Conservation (phyloP, 2,888 invertebrate genomes). For the Pediacus dermestoides region DNA sequence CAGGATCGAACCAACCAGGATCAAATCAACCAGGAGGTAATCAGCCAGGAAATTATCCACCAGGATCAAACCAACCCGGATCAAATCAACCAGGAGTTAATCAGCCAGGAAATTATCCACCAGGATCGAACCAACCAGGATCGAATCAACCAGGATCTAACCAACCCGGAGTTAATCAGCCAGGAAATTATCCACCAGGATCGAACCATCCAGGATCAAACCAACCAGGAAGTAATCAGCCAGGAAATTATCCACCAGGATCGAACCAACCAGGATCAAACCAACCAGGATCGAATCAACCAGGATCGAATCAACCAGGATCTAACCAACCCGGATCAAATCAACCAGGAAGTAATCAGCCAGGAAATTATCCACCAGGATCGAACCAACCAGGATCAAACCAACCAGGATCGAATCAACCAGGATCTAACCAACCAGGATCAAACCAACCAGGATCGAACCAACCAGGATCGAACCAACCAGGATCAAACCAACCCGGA, state of each 20-base stretch:
- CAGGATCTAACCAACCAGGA: slow-evolving; percentile 5
- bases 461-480: slow-evolving; percentile 38
- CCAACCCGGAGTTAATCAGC: slow-evolving; percentile 25
- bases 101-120: slow-evolving; percentile 28
- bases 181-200: slow-evolving; percentile 54
- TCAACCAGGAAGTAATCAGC: slow-evolving; percentile 14
- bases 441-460: slow-evolving; percentile 48
- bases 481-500: neutral
- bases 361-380: slow-evolving; percentile 6
- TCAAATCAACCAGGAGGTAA: slow-evolving; percentile 12
- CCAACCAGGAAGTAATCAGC: slow-evolving; percentile 45
- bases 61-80: slow-evolving; percentile 61
- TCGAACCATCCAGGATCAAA: slow-evolving; percentile 46
- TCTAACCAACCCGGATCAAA: slow-evolving; percentile 15
- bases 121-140: slow-evolving; percentile 51
- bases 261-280: slow-evolving; percentile 49
- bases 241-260: slow-evolving; percentile 62
- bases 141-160: slow-evolving; percentile 50
- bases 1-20: slow-evolving; percentile 16
- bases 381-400: slow-evolving; percentile 12
- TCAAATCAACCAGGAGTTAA: slow-evolving; percentile 42
- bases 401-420: slow-evolving; percentile 13
- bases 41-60: slow-evolving; percentile 5
- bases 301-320: slow-evolving; percentile 52
- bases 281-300: slow-evolving; percentile 28